Conservation (phyloP, 35 echinoderm and acorn worm genomes). For the Anneissia japonica region DNA sequence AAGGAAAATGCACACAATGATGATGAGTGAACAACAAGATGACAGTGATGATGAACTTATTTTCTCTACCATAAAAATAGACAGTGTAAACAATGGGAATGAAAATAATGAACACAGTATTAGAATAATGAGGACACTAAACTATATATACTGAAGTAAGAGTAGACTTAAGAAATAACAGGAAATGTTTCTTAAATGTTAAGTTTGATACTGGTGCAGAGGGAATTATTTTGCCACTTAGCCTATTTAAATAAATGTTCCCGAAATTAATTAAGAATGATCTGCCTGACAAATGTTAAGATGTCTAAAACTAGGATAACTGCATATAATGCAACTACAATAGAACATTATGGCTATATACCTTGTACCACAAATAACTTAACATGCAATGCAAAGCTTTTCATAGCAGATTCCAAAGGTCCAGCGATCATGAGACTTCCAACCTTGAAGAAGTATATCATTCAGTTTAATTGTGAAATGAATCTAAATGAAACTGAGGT, state of each 20-base stretch:
- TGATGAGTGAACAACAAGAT: no score
- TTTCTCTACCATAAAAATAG: no score
- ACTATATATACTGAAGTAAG: neutral
- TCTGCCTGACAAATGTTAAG: neutral
- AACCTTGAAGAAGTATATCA: neutral
- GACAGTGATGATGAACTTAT: no score
- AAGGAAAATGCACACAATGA: no score
- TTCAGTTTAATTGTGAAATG: neutral
- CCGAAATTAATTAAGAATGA: neutral
- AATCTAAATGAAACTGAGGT: neutral
- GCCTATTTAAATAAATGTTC: neutral
- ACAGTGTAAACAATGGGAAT: no score
- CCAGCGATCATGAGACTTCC: slow-evolving; percentile 34
- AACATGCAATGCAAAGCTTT: slow-evolving; percentile 14
- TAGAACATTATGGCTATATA: neutral
- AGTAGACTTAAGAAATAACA: neutral
- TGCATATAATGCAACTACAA: neutral
- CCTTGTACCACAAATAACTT: neutral
- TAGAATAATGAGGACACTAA: neutral
- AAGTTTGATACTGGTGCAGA: neutral
- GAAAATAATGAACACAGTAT: no score
- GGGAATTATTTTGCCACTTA: no score
- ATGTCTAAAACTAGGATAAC: neutral
- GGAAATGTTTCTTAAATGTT: neutral
- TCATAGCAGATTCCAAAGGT: slow-evolving; percentile 17